Conservation (phyloP, 2,797 vertebrate species). For the Ceyx erithaca region DNA sequence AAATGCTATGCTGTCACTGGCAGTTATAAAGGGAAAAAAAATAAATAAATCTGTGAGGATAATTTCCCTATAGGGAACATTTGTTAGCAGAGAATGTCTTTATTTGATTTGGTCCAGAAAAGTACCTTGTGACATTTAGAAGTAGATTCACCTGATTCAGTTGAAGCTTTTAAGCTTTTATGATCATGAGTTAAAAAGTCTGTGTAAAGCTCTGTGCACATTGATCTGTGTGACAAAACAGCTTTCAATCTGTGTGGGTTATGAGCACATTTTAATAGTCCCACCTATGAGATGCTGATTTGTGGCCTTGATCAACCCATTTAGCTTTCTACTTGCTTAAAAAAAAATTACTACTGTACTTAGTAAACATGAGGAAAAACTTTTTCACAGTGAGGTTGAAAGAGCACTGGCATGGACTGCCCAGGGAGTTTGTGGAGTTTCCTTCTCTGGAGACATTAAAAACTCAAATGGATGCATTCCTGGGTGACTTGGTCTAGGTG, state of each 20-base stretch:
- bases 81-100: neutral
- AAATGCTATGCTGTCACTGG: neutral
- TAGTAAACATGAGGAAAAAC: no score
- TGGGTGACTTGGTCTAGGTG: no score
- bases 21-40: slow-evolving; percentile 32
- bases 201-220: neutral
- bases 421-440: no score
- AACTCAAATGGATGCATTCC: no score
- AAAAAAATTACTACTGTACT: neutral
- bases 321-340: neutral
- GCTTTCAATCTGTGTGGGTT: neutral
- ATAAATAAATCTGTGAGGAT: neutral
- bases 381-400: no score
- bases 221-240: neutral
- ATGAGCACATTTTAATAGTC: neutral
- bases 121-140: neutral
- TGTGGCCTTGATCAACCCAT: neutral
- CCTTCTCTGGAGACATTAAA: no score
- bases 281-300: neutral
- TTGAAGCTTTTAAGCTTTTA: neutral
- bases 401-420: no score
- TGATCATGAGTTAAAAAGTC: neutral
- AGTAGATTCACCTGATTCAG: neutral
- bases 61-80: neutral
- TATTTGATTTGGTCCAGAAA: neutral